phyloP scores from a whole-genome alignment of 2,888 invertebrate genomes.

The Eupithecia insigniata region DNA sequence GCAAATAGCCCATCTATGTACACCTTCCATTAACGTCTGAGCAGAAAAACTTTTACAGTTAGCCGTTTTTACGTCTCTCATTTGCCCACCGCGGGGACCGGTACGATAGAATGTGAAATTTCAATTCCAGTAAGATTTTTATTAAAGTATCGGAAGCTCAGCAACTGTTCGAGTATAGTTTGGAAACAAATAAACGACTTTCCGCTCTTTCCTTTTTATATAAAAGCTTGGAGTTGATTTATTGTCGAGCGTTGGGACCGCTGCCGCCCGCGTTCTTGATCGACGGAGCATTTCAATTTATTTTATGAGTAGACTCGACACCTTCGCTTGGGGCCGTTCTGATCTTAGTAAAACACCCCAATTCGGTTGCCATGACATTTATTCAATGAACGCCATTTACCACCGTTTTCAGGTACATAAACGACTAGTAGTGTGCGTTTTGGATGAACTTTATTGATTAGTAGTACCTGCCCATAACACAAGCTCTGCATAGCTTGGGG shows the following conservation, averaged over 20 bases:
- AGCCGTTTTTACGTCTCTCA: slow-evolving; percentile 55
- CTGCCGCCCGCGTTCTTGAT: slow-evolving; percentile 74
- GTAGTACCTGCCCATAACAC: too few relatives aligned
- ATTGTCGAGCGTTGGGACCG: slow-evolving; percentile 69
- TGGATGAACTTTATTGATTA: neutral
- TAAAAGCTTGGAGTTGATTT: slow-evolving; percentile 81
- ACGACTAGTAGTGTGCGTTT: slow-evolving; percentile 13
- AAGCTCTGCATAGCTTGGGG: too few relatives aligned
- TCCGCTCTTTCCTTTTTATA: slow-evolving; percentile 70
- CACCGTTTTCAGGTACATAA: slow-evolving; percentile 30
- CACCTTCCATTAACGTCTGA: slow-evolving; percentile 49
- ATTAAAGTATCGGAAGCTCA: slow-evolving; percentile 59
- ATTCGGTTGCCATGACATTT: slow-evolving; percentile 55
- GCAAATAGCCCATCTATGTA: slow-evolving; percentile 1
- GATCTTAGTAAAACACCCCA: slow-evolving; percentile 58
- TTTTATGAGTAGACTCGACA: slow-evolving; percentile 74
- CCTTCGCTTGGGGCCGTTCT: slow-evolving; percentile 61
- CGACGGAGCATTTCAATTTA: slow-evolving; percentile 80
- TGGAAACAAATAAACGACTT: slow-evolving; percentile 82
- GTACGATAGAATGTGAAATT: slow-evolving; percentile 71
- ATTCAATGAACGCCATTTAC: slow-evolving; percentile 53
- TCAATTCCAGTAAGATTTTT: slow-evolving; percentile 75
- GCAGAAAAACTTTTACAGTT: slow-evolving; percentile 56
- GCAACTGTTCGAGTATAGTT: slow-evolving; percentile 74
- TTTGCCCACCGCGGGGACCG: slow-evolving; percentile 47